A percentile compares a stretch with the other conserved stretches of the same genome.
Evolutionary conservation across 2,797 vertebrate genomes (phyloP).

Genomic region (Phaenicophaeus curvirostris): DNA sequence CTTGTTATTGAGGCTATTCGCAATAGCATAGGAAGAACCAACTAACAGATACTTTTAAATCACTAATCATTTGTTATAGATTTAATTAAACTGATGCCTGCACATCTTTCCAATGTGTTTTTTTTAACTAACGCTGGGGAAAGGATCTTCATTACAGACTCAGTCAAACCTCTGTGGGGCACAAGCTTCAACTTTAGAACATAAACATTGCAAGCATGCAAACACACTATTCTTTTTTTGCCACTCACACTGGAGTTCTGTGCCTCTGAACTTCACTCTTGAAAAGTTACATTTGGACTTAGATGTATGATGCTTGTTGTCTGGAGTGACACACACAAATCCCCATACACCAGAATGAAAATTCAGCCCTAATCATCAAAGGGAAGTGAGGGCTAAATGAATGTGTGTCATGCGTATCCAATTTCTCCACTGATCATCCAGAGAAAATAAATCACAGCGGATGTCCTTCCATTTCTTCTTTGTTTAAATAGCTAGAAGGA

Average conservation of each 20-base stretch:
- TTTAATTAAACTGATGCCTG: slow-evolving; percentile 5
- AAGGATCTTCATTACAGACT: background rate
- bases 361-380: slow-evolving; percentile 72
- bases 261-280: slow-evolving; percentile 1
- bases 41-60: slow-evolving; percentile 44
- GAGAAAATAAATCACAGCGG: slow-evolving; percentile 66
- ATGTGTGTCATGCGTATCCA: slow-evolving; percentile 56
- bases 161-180: background rate
- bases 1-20: slow-evolving; percentile 23
- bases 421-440: slow-evolving; percentile 55
- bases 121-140: background rate
- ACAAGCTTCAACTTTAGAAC: background rate
- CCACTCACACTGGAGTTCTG: background rate
- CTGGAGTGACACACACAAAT: slow-evolving; percentile 64
- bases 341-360: slow-evolving; percentile 54
- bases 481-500: slow-evolving; percentile 39
- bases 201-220: background rate
- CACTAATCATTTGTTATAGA: slow-evolving; percentile 29
- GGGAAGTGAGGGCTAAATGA: slow-evolving; percentile 61
- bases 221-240: background rate
- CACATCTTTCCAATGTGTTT: background rate
- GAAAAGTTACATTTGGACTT: slow-evolving; percentile 61
- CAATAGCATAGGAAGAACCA: background rate
- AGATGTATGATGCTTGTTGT: slow-evolving; percentile 37
- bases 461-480: slow-evolving; percentile 52